Base-by-base conservation (phyloP, 2,888 invertebrate species). In the Mesorhabditis sp. region DNA sequence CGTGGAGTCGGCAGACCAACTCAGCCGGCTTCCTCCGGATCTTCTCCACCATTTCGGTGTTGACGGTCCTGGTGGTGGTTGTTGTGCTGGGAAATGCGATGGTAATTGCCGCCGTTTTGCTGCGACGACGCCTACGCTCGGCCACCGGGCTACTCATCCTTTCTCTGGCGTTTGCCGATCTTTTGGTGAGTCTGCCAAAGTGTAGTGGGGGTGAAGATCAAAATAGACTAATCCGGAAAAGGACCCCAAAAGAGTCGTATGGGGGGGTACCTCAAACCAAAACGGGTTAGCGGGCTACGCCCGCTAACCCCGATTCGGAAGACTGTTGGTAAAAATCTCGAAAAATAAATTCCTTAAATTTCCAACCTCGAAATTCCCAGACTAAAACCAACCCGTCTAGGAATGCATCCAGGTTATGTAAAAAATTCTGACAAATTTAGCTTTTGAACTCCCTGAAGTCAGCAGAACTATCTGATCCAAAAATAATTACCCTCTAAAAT, bases 131-230 rank as follows among this genome's bases (percentile, higher is more conserved):
- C 44, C 90, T 97, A 79, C 90, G 95, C 78, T 94, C 93, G 79
- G 95, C 95, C 81, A 96, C 95, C 75, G 96, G 97, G 87, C 90
- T 94, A 86, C 95, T 97, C 89, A 95, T 97, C 86, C 94, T 95
- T 74, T 95, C 95, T 65, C 89, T 97, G 85, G 96, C 96, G 0
- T 93, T 94, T 41, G 95, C 96, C 65, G 97, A 97, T 88, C 89
- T 97, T 73, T 89, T 95, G 85, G 82, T 82, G 66, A 73, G 74
- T n/a, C n/a, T n/a, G n/a, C n/a, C n/a, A n/a, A n/a, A n/a, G n/a
- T n/a, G n/a, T 28, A 2, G n/a, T 7, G 10, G 6, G n/a, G 13
- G 7, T 3, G 15, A 7, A 7, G 7, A 6, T 70, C 13, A 28
- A 28, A 28, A 28, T 28, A 28, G 28, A 28, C 28, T 28, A n/a